A percentile compares a stretch with the other conserved stretches of the same genome.
These are phyloP conservation scores for Nestor notabilis DNA, from an alignment of 2,113 vertebrate species.

Conservation along the genomic window DNA sequence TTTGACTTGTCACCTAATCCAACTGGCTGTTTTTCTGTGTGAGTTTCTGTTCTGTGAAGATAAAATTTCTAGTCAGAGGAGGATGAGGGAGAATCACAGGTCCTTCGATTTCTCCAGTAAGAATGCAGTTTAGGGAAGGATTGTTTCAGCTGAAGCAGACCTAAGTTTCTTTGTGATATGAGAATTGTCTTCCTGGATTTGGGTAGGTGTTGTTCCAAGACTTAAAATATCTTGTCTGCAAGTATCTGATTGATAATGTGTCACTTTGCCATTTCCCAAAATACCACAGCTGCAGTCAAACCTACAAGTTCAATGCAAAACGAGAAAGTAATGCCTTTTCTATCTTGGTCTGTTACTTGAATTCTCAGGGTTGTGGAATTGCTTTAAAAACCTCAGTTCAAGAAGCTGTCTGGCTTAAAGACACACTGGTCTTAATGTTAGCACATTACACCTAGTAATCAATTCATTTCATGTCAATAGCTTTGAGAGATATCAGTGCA, in stretches of 20 bases:
- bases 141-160: background rate
- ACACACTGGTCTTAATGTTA: background rate
- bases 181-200: background rate
- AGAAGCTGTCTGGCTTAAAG: background rate
- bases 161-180: background rate
- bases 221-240: background rate
- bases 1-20: background rate
- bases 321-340: background rate
- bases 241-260: background rate
- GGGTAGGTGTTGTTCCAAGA: background rate
- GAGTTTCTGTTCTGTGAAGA: background rate
- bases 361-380: background rate
- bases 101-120: background rate
- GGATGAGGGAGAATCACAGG: background rate
- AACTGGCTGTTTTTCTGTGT: background rate
- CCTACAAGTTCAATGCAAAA: background rate
- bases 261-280: background rate
- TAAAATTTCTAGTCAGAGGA: background rate
- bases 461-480: background rate
- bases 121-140: background rate
- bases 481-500: background rate
- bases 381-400: background rate
- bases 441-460: background rate
- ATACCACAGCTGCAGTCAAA: background rate
- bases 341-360: background rate